Evolutionary conservation across 2,888 invertebrate genomes (phyloP).

Genomic region (Drosophila macrothrix): DNA sequence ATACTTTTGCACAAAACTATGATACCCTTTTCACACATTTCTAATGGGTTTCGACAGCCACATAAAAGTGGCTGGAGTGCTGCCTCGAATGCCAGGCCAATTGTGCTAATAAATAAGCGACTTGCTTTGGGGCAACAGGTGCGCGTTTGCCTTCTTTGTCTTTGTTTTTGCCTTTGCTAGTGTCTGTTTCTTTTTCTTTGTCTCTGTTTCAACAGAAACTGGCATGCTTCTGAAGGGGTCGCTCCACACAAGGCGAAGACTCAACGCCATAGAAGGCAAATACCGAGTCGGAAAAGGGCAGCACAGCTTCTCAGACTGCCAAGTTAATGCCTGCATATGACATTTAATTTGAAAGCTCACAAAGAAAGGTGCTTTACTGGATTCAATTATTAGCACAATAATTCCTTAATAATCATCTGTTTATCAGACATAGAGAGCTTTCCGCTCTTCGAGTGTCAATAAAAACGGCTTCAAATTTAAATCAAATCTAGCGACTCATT

Average conservation of each 20-base stretch:
- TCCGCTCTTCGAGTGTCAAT: conserved; percentile 19
- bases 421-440: background rate
- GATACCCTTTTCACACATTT: background rate
- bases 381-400: conserved; percentile 18
- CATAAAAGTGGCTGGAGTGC: conserved; percentile 14
- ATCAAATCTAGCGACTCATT: background rate
- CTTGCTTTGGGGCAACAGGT: conserved; percentile 68
- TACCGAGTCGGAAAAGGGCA: conserved; percentile 5
- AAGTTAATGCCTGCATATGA: conserved; percentile 40
- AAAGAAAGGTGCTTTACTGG: conserved; percentile 19
- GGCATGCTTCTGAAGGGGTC: conserved; percentile 16
- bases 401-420: conserved; percentile 43
- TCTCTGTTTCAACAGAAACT: conserved; percentile 12
- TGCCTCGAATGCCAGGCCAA: conserved; percentile 56
- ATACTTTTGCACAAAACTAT: background rate
- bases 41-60: conserved; percentile 19
- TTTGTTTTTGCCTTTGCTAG: conserved; percentile 8
- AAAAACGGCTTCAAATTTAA: conserved; percentile 3
- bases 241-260: conserved; percentile 41
- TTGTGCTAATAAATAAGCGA: conserved; percentile 71
- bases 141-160: conserved; percentile 23
- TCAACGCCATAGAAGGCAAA: conserved; percentile 64
- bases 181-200: background rate
- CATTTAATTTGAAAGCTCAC: conserved; percentile 13
- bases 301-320: conserved; percentile 26